These are phyloP conservation scores for Eupithecia centaureata DNA, from an alignment of 2,888 invertebrate genomes.

Conservation along the genomic window DNA sequence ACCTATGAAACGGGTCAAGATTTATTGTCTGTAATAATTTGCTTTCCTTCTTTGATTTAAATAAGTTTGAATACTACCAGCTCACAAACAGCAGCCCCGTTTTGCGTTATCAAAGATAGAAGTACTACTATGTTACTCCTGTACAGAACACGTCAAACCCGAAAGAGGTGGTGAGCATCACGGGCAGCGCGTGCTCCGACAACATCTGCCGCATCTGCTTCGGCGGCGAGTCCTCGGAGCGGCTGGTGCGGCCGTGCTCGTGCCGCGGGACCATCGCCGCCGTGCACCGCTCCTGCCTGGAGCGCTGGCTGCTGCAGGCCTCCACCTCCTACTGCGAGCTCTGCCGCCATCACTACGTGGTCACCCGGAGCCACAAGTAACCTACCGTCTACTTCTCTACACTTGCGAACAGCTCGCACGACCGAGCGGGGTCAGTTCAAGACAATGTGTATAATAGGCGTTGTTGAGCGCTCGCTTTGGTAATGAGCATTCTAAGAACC, in stretches of 20 bases:
- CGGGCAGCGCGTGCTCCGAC: conserved; percentile 63
- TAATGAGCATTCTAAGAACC: too few species aligned
- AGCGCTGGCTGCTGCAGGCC: conserved; percentile 80
- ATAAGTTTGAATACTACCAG: neutral
- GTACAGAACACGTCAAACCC: conserved; percentile 47
- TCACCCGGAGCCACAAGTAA: conserved; percentile 76
- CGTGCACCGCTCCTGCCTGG: conserved; percentile 77
- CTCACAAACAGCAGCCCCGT: neutral
- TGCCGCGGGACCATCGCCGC: conserved; percentile 79
- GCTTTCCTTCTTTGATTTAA: too few species aligned
- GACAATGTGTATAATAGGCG: too few species aligned
- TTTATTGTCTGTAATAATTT: neutral
- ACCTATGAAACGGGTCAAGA: neutral
- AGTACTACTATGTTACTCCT: neutral
- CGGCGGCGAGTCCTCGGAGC: conserved; percentile 77
- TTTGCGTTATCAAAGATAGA: neutral
- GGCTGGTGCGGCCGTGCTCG: conserved; percentile 76
- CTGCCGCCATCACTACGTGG: conserved; percentile 75
- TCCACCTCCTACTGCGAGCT: conserved; percentile 79
- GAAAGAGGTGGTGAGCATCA: conserved; percentile 62
- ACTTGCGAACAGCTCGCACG: neutral
- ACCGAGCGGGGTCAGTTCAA: too few species aligned
- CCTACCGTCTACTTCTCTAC: neutral
- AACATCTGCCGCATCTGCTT: conserved; percentile 80
- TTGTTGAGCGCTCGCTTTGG: too few species aligned